Evolutionary conservation across 2,888 invertebrate genomes (phyloP).

Genomic region (Operophtera brumata): DNA sequence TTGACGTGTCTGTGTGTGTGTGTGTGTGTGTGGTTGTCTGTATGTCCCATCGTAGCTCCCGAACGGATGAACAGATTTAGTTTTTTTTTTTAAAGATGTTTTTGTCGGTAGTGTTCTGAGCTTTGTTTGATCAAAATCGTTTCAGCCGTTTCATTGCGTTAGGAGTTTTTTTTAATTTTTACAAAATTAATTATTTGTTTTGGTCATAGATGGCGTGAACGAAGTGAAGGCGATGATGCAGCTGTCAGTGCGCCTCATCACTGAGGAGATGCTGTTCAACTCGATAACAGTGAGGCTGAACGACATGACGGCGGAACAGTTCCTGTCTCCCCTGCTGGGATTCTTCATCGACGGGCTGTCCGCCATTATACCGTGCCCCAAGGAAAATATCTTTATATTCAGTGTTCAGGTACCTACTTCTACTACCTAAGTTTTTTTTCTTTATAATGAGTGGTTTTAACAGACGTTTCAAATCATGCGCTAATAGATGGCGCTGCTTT

Average conservation of each 20-base stretch:
- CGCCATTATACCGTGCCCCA: constrained; percentile 94
- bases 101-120: no score
- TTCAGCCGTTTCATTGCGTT: no score
- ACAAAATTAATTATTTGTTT: no score
- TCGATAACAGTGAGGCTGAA: constrained; percentile 95
- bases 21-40: no score
- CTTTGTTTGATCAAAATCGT: no score
- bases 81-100: no score
- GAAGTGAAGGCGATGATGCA: constrained; percentile 96
- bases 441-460: not conserved
- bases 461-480: no score
- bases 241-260: constrained; percentile 92
- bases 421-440: not conserved
- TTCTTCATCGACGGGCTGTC: constrained; percentile 95
- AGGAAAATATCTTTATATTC: constrained; percentile 95
- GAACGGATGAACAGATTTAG: no score
- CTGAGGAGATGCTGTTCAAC: constrained; percentile 96
- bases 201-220: constrained; percentile 92
- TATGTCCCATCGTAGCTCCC: no score
- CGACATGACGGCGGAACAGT: constrained; percentile 96
- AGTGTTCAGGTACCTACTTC: constrained; percentile 85
- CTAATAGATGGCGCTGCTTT: no score
- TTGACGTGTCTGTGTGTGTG: no score
- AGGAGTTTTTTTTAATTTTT: no score
- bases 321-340: constrained; percentile 91